Evolutionary conservation across 2,797 vertebrate species (phyloP).

Genomic region (Oreochromis grahami): DNA sequence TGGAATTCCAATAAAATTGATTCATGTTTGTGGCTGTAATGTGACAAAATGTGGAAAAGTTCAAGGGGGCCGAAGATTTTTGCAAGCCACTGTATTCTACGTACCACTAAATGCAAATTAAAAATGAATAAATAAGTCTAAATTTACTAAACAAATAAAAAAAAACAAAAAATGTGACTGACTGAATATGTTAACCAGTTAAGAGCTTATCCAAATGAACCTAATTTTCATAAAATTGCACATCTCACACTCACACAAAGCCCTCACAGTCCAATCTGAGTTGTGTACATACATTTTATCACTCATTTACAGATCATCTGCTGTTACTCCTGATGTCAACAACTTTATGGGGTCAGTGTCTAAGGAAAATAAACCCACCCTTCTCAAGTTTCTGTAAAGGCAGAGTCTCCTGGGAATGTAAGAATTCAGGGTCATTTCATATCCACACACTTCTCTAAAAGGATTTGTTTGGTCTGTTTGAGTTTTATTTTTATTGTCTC

Average conservation of each 20-base stretch:
- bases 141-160: not conserved
- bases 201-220: not conserved
- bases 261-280: not conserved
- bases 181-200: not conserved
- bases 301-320: not conserved
- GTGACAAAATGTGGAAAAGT: too few species aligned
- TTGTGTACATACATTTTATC: not conserved
- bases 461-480: not conserved
- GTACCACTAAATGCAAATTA: not conserved
- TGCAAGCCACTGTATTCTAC: not conserved
- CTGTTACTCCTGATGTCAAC: not conserved
- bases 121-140: not conserved
- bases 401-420: constrained; percentile 30
- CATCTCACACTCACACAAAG: not conserved
- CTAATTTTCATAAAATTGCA: not conserved
- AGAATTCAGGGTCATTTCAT: constrained; percentile 31
- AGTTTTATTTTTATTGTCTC: constrained; percentile 19
- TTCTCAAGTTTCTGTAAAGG: constrained; percentile 34
- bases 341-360: not conserved
- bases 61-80: too few species aligned
- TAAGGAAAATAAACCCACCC: constrained; percentile 16
- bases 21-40: too few species aligned
- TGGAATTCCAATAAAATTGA: too few species aligned
- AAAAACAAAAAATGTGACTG: not conserved
- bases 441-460: constrained; percentile 12